Evolutionary conservation across 2,113 vertebrate species (phyloP).

Genomic region (Craseonycteris thonglongyai): DNA sequence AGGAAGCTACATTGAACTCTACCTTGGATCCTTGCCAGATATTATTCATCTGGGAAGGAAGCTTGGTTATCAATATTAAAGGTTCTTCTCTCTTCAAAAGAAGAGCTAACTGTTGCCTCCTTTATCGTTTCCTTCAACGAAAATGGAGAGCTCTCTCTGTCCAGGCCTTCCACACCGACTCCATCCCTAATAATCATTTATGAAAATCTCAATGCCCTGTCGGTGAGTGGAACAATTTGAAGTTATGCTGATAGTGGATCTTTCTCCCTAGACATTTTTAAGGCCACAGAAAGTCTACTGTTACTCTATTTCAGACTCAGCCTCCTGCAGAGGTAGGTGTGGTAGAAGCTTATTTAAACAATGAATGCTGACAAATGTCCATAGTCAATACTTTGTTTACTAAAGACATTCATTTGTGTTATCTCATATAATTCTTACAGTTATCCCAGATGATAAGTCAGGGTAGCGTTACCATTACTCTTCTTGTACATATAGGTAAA

Average conservation of each 20-base stretch:
- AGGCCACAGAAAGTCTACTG: background rate
- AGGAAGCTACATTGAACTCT: background rate
- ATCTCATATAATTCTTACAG: background rate
- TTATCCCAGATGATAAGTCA: background rate
- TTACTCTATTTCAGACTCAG: background rate
- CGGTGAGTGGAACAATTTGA: background rate
- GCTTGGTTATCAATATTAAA: background rate
- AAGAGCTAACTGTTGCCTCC: background rate
- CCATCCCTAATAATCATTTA: background rate
- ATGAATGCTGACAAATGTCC: background rate
- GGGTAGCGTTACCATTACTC: background rate
- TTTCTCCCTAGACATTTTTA: background rate
- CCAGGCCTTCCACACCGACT: background rate
- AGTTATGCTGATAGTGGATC: background rate
- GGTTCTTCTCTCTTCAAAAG: background rate
- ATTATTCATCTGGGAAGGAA: background rate
- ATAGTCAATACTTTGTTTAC: background rate
- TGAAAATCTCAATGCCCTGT: background rate
- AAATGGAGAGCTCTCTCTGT: background rate
- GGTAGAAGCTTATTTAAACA: background rate
- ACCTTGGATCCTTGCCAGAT: background rate
- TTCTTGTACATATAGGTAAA: background rate
- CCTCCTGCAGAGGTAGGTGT: background rate
- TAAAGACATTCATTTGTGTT: background rate
- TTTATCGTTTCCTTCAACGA: background rate